phyloP scores from a whole-genome alignment of 1,140 invertebrate genomes.

The Musca domestica region DNA sequence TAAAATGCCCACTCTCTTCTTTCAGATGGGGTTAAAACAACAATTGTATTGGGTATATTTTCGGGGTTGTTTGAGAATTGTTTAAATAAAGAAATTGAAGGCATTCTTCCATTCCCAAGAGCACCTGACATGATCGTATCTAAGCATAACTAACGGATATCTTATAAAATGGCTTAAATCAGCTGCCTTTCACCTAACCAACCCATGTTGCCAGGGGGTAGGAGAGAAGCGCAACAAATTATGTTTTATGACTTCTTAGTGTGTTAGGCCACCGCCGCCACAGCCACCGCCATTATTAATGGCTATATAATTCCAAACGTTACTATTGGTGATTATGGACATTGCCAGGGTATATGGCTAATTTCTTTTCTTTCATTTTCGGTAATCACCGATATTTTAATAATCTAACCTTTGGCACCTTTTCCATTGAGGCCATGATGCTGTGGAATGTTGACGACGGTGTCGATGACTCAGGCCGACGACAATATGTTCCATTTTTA shows the following conservation, averaged over 20 bases:
- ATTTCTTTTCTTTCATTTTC: neutral
- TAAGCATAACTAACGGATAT: neutral
- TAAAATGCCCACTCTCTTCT: neutral
- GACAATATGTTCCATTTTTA: slow-evolving; percentile 15
- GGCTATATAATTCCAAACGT: neutral
- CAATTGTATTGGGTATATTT: neutral
- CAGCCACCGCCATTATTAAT: neutral
- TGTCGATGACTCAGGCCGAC: slow-evolving; percentile 1
- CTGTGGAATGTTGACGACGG: neutral
- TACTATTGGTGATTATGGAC: too few relatives aligned
- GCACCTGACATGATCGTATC: slow-evolving; percentile 16
- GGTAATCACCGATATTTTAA: neutral
- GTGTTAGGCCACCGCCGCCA: neutral
- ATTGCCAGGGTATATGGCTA: neutral
- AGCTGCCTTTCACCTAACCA: neutral
- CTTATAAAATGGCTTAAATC: slow-evolving; percentile 12
- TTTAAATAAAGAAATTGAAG: slow-evolving; percentile 15
- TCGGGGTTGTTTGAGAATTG: neutral
- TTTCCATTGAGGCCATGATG: neutral
- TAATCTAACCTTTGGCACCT: neutral
- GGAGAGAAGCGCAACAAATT: slow-evolving; percentile 9
- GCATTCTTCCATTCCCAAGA: neutral
- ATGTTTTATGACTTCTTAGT: neutral
- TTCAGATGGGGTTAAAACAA: neutral
- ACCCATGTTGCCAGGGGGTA: too few relatives aligned